Base-by-base conservation (phyloP, 1,140 invertebrate species). In the Drosophila serrata region DNA sequence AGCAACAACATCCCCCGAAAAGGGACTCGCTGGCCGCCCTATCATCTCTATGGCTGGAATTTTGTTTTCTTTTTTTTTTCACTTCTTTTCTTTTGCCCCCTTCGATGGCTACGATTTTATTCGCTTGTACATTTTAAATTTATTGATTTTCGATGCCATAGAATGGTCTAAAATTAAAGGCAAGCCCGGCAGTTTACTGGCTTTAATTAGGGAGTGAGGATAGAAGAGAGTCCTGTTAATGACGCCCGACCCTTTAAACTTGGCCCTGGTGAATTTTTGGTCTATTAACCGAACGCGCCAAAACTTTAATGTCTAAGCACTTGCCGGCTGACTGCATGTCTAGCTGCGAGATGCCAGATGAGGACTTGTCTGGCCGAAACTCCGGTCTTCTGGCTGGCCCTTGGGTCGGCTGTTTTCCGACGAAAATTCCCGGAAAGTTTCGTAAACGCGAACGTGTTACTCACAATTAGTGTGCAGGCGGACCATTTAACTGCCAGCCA, bases 231-330 rank as follows among this genome's bases (percentile, higher is more conserved):
- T 53, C 60, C 65, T 70, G 85, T 80, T 87, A 87, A 87, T 87
- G 84, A 87, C 80, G 67, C 45, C 63, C 63, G 67, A 31, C 73
- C 70, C 82, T 87, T 87, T 84, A 88, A 87, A 84, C 84, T 88
- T 87, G 82, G 65, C 29, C 46, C 27, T 2, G 1, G 2, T 27
- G 56, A 82, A 67, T 87, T 87, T 59, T 65, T 75, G 84, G 84
- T 88, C 84, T 77, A 90, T 87, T 87, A 84, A 80, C 76, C 63
- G 65, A 51, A 56, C 62, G 51, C 74, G 48, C 60, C 65, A 78
- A 78, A 88, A 87, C 82, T 88, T 87, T 87, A 87, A 87, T 87
- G 76, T 82, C 82, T 87, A 87, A 87, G 80, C 84, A 70, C 68
- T 77, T 78, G 75, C 75, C 75, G 65, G 64, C 37, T 78, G 75